These are phyloP conservation scores for Pteronotus mesoamericanus DNA, from an alignment of 2,797 vertebrate species.

Conservation along the genomic window DNA sequence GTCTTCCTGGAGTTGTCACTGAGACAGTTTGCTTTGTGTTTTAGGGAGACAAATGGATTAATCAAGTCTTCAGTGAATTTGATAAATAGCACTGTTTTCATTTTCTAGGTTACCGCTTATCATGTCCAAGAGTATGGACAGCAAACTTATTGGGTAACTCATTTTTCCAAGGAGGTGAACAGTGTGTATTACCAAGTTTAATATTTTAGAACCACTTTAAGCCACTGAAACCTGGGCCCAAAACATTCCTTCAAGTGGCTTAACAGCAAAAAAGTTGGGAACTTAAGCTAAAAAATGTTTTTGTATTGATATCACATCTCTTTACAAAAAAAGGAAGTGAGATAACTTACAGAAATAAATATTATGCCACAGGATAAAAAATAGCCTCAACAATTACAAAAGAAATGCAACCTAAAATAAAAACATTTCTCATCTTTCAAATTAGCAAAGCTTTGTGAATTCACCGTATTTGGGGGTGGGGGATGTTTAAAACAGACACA, in stretches of 20 bases:
- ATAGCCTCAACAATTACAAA: neutral
- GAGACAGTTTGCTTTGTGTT: neutral
- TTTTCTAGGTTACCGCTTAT: neutral
- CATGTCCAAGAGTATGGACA: neutral
- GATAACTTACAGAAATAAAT: slow-evolving; percentile 37
- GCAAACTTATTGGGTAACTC: neutral
- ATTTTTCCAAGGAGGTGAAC: neutral
- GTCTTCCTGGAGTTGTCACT: neutral
- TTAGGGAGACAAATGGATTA: neutral
- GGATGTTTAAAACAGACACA: neutral
- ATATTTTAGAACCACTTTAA: slow-evolving; percentile 2
- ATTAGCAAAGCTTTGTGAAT: neutral
- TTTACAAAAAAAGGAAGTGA: neutral
- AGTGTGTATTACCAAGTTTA: neutral
- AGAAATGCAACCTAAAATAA: slow-evolving; percentile 23
- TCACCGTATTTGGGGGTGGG: neutral
- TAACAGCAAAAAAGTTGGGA: slow-evolving; percentile 4
- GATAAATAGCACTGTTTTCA: neutral
- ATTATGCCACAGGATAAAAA: slow-evolving; percentile 16
- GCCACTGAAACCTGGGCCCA: neutral
- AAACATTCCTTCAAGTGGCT: neutral
- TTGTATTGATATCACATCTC: neutral
- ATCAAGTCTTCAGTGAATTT: neutral
- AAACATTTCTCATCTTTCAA: slow-evolving; percentile 27
- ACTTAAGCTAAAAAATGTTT: neutral